phyloP scores from a whole-genome alignment of 1,140 invertebrate genomes.

The Tenebrio molitor region DNA sequence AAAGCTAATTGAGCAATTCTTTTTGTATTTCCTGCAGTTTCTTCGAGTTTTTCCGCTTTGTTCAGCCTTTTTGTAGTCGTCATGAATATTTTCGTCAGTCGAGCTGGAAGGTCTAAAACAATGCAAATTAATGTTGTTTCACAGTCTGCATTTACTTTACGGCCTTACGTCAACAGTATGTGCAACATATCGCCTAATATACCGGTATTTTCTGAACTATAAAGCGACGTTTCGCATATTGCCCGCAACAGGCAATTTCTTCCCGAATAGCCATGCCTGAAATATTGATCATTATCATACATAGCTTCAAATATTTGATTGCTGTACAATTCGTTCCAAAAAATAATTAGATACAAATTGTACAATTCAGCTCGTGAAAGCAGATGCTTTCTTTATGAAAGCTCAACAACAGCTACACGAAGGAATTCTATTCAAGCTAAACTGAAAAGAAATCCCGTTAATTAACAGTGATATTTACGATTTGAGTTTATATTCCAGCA shows the following conservation, averaged over 20 bases:
- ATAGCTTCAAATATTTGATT: not conserved
- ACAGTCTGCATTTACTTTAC: conserved; percentile 37
- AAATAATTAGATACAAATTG: conserved; percentile 18
- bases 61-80: conserved; percentile 66
- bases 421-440: too few relatives aligned
- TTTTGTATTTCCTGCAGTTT: conserved; percentile 64
- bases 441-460: too few relatives aligned
- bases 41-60: conserved; percentile 53
- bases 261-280: conserved; percentile 68
- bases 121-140: conserved; percentile 44
- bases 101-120: conserved; percentile 68
- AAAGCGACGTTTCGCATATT: conserved; percentile 67
- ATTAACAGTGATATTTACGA: conserved; percentile 55
- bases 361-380: conserved; percentile 21
- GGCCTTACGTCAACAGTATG: conserved; percentile 69
- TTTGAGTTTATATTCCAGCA: conserved; percentile 60
- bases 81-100: conserved; percentile 62
- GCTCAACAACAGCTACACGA: not conserved
- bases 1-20: conserved; percentile 66
- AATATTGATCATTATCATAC: conserved; percentile 31
- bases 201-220: conserved; percentile 67
- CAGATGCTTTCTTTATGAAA: too few relatives aligned
- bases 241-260: conserved; percentile 68
- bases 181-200: conserved; percentile 69
- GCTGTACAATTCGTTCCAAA: conserved; percentile 26